These are phyloP conservation scores for Menura novaehollandiae DNA, from an alignment of 2,113 vertebrate genomes.

Conservation along the genomic window DNA sequence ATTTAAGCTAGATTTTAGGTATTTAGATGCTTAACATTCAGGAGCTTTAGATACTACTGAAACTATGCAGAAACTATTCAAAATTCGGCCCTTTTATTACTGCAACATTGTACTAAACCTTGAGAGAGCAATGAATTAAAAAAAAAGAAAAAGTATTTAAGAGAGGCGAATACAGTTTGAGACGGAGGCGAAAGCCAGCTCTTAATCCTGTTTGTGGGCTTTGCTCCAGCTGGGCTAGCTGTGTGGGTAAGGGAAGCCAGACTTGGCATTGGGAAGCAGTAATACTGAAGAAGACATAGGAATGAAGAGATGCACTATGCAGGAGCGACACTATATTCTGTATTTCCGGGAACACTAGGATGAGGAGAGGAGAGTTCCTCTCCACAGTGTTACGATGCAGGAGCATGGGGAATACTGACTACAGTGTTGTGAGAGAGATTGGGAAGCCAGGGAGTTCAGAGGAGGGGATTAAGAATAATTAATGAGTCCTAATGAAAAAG, in stretches of 20 bases:
- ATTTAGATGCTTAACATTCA: background rate
- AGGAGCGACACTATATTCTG: background rate
- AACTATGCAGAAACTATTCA: background rate
- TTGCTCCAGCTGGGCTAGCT: background rate
- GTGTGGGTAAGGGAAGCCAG: background rate
- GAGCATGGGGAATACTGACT: background rate
- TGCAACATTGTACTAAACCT: background rate
- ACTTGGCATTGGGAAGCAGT: slow-evolving; percentile 3
- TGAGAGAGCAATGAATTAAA: background rate
- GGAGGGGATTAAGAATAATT: slow-evolving; percentile 29
- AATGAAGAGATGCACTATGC: background rate
- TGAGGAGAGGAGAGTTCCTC: background rate
- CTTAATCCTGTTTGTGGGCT: slow-evolving; percentile 19
- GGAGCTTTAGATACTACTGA: background rate
- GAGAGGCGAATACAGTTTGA: background rate
- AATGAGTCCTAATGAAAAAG: background rate
- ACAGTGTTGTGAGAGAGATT: background rate
- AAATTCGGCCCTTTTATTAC: background rate
- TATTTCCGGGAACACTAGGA: background rate
- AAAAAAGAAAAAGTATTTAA: background rate
- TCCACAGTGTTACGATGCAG: background rate
- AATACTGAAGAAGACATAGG: background rate
- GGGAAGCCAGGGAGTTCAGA: background rate
- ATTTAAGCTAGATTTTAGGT: background rate
- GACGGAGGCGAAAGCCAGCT: background rate